Percentiles rank a stretch among this genome's conserved stretches.
Conservation (phyloP, 2,888 invertebrate species). For the Venusia cambrica region DNA sequence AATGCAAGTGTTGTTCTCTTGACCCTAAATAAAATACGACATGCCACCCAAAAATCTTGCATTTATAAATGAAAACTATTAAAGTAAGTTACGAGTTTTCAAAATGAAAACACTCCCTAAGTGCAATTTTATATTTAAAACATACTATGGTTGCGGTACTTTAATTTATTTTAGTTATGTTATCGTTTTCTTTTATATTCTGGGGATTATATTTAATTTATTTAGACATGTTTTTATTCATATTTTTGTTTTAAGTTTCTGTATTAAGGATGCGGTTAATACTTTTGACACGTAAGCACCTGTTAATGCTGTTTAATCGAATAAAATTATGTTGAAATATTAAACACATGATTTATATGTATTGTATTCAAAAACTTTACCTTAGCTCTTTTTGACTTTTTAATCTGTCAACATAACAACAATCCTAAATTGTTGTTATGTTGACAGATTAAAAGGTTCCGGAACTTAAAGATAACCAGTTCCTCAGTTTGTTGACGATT, state of each 20-base stretch:
- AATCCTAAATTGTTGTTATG: no score
- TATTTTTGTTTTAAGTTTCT: conserved; percentile 39
- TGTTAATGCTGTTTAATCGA: conserved; percentile 74
- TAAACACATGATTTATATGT: no score
- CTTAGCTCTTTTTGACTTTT: no score
- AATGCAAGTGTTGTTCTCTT: conserved; percentile 31
- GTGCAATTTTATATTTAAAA: conserved; percentile 65
- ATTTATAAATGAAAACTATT: conserved; percentile 61
- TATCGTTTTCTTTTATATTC: conserved; percentile 40
- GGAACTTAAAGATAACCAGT: no score
- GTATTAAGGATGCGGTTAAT: conserved; percentile 51
- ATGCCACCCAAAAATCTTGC: conserved; percentile 75
- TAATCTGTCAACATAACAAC: no score
- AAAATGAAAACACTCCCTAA: conserved; percentile 54
- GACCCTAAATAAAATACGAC: conserved; percentile 41
- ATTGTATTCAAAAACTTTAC: no score
- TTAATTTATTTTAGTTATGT: conserved; percentile 34
- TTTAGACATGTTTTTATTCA: conserved; percentile 35
- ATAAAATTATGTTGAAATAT: conserved; percentile 72
- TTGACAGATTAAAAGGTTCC: no score
- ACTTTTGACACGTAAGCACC: conserved; percentile 56
- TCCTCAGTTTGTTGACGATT: no score
- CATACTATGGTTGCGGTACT: conserved; percentile 54
- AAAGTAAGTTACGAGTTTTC: conserved; percentile 55
- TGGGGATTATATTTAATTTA: conserved; percentile 40